Percentiles rank a stretch among this genome's conserved stretches.
phyloP scores from a whole-genome alignment of 2,888 invertebrate genomes.

The Eupithecia dodoneata region DNA sequence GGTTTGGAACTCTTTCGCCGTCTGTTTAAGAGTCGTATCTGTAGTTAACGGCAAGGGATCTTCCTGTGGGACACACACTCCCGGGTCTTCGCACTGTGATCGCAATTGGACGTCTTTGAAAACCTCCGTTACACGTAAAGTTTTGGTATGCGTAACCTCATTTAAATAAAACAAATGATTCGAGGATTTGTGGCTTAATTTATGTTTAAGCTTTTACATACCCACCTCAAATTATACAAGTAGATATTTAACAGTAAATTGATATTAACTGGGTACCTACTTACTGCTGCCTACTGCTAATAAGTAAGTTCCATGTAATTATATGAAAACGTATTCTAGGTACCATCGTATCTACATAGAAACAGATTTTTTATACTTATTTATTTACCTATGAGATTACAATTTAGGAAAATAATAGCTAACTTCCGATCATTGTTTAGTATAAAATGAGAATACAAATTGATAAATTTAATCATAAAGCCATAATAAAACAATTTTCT shows the following conservation, averaged over 20 bases:
- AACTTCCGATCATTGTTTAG: not conserved
- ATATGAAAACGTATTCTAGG: not conserved
- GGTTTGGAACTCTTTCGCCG: too few species aligned
- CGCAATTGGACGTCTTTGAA: too few species aligned
- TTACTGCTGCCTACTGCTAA: not conserved
- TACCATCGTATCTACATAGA: not conserved
- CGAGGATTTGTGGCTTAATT: slow-evolving; percentile 20
- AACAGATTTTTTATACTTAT: not conserved
- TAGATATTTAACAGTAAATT: not conserved
- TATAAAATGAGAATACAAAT: not conserved
- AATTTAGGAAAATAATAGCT: not conserved
- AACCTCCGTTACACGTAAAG: too few species aligned
- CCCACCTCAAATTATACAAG: not conserved
- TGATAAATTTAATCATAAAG: not conserved
- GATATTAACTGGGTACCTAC: not conserved
- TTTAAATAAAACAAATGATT: slow-evolving; percentile 27
- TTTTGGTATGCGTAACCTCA: slow-evolving; percentile 25
- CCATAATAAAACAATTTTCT: not conserved
- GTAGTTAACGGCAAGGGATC: too few species aligned
- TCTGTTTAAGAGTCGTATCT: too few species aligned
- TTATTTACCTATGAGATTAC: not conserved
- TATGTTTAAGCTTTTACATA: slow-evolving; percentile 5
- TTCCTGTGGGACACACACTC: too few species aligned
- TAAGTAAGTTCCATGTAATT: not conserved
- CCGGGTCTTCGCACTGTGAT: too few species aligned